Evolutionary conservation across 2,888 invertebrate genomes (phyloP).

Genomic region (Harpalus rubripes): DNA sequence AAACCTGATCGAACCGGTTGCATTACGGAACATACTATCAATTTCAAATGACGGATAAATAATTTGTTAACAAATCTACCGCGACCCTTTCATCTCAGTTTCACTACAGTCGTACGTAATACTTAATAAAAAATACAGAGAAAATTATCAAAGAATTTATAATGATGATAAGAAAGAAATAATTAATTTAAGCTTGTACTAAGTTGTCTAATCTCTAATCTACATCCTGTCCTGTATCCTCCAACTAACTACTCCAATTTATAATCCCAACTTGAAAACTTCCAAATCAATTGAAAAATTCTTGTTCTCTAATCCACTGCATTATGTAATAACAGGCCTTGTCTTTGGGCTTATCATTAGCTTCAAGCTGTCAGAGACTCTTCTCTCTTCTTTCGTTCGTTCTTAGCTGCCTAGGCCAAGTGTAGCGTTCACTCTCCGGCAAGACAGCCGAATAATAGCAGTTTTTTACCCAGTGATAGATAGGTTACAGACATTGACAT

Average conservation of each 20-base stretch:
- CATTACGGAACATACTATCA: too few relatives aligned
- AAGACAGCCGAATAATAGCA: constrained; percentile 34
- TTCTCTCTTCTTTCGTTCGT: background rate
- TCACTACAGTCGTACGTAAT: too few relatives aligned
- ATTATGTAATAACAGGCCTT: background rate
- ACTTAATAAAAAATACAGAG: background rate
- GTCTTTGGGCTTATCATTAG: constrained; percentile 1
- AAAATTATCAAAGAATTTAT: background rate
- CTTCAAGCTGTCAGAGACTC: background rate
- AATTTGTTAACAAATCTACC: too few relatives aligned
- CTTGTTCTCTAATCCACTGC: background rate
- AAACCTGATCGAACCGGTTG: too few relatives aligned
- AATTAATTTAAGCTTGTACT: background rate
- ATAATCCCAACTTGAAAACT: background rate
- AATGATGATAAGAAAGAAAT: background rate
- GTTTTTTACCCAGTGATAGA: constrained; percentile 28
- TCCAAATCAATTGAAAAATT: background rate
- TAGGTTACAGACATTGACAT: constrained; percentile 17
- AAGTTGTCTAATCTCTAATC: background rate
- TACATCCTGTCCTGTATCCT: background rate
- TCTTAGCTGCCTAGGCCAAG: background rate
- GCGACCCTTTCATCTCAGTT: too few relatives aligned
- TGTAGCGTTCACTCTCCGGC: background rate
- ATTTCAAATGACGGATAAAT: too few relatives aligned
- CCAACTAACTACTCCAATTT: background rate